Evolutionary conservation across 2,113 vertebrate genomes (phyloP).

Genomic region (Corynorhinus townsendii): DNA sequence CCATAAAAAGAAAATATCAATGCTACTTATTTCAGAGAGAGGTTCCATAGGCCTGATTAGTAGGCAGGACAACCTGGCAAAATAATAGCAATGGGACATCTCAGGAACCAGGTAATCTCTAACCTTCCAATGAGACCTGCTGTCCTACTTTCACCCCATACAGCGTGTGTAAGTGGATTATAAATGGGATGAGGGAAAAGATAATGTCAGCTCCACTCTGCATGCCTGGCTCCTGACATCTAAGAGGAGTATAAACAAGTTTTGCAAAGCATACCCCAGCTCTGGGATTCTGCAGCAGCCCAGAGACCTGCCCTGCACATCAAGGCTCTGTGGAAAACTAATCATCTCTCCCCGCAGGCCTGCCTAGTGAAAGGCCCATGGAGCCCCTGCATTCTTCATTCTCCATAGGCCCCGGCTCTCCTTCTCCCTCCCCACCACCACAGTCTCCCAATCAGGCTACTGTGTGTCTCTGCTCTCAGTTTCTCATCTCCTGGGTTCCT

Average conservation of each 20-base stretch:
- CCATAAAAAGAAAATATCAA: background rate
- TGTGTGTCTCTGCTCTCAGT: background rate
- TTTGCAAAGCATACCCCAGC: background rate
- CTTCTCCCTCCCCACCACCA: background rate
- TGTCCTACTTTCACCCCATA: background rate
- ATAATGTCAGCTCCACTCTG: background rate
- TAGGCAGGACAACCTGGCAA: background rate
- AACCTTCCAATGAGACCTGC: background rate
- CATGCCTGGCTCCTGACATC: background rate
- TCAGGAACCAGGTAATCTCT: background rate
- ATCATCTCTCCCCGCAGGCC: constrained; percentile 10
- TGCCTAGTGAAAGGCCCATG: background rate
- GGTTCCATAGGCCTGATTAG: background rate
- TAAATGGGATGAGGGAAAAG: background rate
- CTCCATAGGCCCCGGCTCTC: background rate
- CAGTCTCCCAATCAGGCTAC: background rate
- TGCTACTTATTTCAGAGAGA: background rate
- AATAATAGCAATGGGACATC: background rate
- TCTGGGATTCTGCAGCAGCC: background rate
- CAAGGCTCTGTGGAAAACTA: background rate
- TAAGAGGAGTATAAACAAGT: background rate
- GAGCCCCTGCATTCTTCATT: background rate
- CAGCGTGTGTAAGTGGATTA: background rate
- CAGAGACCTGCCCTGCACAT: background rate
- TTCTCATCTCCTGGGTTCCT: background rate